Evolutionary conservation across 2,797 vertebrate species (phyloP).

Genomic region (Nannoperca australis): DNA sequence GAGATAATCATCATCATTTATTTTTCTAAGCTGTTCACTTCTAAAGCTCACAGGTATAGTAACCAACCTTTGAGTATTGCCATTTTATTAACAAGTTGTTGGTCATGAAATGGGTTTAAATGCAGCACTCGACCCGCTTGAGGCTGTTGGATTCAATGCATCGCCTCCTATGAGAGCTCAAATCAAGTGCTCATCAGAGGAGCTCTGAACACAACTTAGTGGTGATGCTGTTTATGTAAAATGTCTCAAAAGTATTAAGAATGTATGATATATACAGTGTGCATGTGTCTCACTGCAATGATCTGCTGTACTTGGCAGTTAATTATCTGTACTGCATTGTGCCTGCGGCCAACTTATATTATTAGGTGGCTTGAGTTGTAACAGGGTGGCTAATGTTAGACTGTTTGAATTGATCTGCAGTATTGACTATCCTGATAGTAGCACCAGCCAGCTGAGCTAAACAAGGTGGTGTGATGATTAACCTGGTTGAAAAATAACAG

Average conservation of each 20-base stretch:
- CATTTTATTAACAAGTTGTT: not conserved
- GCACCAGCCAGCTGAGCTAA: not conserved
- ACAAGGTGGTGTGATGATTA: not conserved
- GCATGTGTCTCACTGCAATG: not conserved
- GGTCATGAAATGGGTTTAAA: conserved; percentile 4
- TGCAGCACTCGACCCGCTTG: not conserved
- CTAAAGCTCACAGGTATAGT: not conserved
- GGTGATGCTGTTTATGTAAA: conserved; percentile 1
- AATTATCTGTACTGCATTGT: conserved; percentile 13
- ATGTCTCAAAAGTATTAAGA: not conserved
- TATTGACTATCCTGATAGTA: not conserved
- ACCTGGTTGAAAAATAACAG: not conserved
- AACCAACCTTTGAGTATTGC: not conserved
- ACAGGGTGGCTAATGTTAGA: not conserved
- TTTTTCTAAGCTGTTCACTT: not conserved
- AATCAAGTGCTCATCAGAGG: conserved; percentile 17
- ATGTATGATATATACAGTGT: not conserved
- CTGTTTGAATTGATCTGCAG: conserved; percentile 5
- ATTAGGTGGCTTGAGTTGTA: conserved; percentile 1
- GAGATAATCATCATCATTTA: not conserved
- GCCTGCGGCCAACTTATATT: conserved; percentile 1
- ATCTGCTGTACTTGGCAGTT: not conserved
- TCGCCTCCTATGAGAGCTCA: conserved; percentile 6
- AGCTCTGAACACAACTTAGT: conserved; percentile 1
- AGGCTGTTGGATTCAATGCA: conserved; percentile 22